Evolutionary conservation across 2,113 vertebrate genomes (phyloP), one percentile per base, ranked within the genome.

Genomic region (Chunga burmeisteri): DNA sequence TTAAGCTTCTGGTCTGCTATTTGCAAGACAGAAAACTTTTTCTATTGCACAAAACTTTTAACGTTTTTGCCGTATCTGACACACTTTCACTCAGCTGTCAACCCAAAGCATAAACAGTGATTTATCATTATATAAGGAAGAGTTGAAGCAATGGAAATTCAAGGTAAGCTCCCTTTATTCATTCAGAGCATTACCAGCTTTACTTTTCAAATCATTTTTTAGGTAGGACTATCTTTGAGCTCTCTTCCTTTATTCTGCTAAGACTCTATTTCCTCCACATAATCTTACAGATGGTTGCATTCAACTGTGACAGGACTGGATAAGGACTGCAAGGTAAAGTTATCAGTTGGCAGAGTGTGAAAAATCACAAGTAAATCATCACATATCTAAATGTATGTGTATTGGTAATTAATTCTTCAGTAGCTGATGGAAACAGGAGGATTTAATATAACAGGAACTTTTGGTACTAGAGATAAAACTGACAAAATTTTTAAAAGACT

Each of bases 191-290:
- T 88, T 95, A 93, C 85, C 40, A 93, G 84, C 36, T 96, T 96
- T 95, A 91, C 26, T 94, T 94, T 96, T 88, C 67, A 63, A 88
- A 49, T 86, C 20, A 5, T 38, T 84, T 97, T 92, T 91, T 81
- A 88, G 85, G 86, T 49, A 92, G 74, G 55, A 84, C 46, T 77
- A 29, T 85, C 67, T 97, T 90, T 88, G 34, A 93, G 82, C 40
- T 67, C 75, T 92, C 74, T 55, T 97, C 49, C 81, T 96, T 94
- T 94, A 79, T 79, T 96, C 91, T 92, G 80, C 71, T 95, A 94
- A 97, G 89, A 75, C 80, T 97, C 93, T 81, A 93, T 97, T 98
- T 98, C 95, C 92, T 95, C 44, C 93, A 92, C 40, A 23, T 97
- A 97, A 96, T 94, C 90, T 95, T 94, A 74, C 14, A 97, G 95